Evolutionary conservation across 2,888 invertebrate genomes (phyloP).

Genomic region (Hemistola chrysoprasaria): DNA sequence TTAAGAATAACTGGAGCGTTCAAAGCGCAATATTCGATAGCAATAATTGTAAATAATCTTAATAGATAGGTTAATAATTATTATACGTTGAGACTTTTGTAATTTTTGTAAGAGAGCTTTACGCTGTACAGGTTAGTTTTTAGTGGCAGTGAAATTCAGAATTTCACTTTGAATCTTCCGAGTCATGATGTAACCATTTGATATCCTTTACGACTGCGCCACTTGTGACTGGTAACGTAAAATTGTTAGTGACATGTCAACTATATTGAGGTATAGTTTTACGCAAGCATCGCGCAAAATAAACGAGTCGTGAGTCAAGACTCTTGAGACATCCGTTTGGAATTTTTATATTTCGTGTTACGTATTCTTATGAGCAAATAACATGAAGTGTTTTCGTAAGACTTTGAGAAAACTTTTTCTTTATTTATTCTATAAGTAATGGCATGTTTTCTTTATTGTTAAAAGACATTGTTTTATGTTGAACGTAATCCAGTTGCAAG

Average conservation of each 20-base stretch:
- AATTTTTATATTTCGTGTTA: slow-evolving; percentile 12
- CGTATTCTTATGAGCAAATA: slow-evolving; percentile 9
- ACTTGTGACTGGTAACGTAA: slow-evolving; percentile 53
- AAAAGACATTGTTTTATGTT: not conserved
- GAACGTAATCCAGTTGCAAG: slow-evolving; percentile 9
- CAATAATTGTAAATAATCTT: slow-evolving; percentile 76
- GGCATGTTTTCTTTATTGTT: not conserved
- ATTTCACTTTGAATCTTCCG: slow-evolving; percentile 70
- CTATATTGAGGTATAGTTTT: slow-evolving; percentile 27
- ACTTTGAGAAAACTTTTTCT: too few relatives aligned
- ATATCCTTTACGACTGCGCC: slow-evolving; percentile 47
- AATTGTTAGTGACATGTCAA: slow-evolving; percentile 38
- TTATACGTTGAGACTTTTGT: slow-evolving; percentile 74
- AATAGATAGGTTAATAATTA: slow-evolving; percentile 80
- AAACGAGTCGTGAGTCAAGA: slow-evolving; percentile 9
- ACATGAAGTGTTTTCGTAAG: not conserved
- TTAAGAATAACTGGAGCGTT: slow-evolving; percentile 61
- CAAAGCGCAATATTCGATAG: slow-evolving; percentile 76
- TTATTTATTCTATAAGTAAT: too few relatives aligned
- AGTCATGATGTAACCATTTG: slow-evolving; percentile 50
- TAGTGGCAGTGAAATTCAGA: slow-evolving; percentile 71
- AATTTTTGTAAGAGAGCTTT: slow-evolving; percentile 80
- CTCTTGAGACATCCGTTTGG: slow-evolving; percentile 11
- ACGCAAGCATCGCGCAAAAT: slow-evolving; percentile 11
- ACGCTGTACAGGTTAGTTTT: slow-evolving; percentile 70